A percentile compares a stretch with the other conserved stretches of the same genome.
Evolutionary conservation across 2,888 invertebrate genomes (phyloP).

Genomic region (Lissonota sp.): DNA sequence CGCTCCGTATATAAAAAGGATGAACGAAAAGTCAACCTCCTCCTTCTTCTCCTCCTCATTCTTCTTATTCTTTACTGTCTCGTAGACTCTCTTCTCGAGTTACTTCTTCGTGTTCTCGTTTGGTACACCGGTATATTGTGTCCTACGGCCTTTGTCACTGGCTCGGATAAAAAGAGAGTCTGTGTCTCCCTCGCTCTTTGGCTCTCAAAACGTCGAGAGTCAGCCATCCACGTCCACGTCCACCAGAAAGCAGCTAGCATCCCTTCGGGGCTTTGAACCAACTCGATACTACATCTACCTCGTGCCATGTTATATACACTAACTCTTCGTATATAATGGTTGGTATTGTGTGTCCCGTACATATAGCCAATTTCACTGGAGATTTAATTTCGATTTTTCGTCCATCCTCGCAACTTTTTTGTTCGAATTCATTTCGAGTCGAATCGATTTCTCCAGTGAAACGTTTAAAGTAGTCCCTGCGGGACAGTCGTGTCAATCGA

Average conservation of each 20-base stretch:
- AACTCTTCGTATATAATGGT: not conserved
- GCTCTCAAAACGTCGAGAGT: conserved; percentile 53
- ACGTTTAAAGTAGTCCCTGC: too few relatives aligned
- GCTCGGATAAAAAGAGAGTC: conserved; percentile 47
- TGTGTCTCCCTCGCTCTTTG: conserved; percentile 1
- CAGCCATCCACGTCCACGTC: conserved; percentile 11
- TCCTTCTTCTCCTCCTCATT: not conserved
- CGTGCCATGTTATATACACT: not conserved
- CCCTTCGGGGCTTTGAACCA: conserved; percentile 19
- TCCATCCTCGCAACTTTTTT: too few relatives aligned
- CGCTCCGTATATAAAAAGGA: conserved; percentile 1
- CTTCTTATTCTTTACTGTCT: not conserved
- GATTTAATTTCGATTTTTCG: too few relatives aligned
- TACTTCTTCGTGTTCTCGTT: conserved; percentile 28
- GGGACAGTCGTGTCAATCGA: too few relatives aligned
- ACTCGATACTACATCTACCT: conserved; percentile 25
- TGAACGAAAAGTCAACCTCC: not conserved
- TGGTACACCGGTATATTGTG: conserved; percentile 1
- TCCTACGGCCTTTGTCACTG: conserved; percentile 39
- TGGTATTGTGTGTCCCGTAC: too few relatives aligned
- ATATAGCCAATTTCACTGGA: too few relatives aligned
- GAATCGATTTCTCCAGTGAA: too few relatives aligned
- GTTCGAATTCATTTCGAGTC: too few relatives aligned
- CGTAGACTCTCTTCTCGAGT: conserved; percentile 27
- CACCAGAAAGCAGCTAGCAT: conserved; percentile 10